Conservation (phyloP, 2,797 vertebrate genomes). For the Antennarius maculatus region DNA sequence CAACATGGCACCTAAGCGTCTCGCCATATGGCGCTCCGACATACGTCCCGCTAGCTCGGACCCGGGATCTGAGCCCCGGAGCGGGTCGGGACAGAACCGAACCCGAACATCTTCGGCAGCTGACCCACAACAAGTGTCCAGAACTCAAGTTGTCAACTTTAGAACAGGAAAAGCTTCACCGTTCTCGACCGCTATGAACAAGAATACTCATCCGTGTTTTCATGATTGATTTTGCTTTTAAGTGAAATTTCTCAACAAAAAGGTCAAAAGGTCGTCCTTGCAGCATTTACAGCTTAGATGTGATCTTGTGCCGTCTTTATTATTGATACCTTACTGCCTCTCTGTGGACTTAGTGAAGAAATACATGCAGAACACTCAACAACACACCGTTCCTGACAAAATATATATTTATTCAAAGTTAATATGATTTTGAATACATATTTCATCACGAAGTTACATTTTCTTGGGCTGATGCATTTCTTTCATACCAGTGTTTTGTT, state of each 20-base stretch:
- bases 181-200: background rate
- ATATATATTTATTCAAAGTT: slow-evolving; percentile 78
- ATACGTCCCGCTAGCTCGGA: slow-evolving; percentile 77
- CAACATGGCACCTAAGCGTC: slow-evolving; percentile 85
- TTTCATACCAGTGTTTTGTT: slow-evolving; percentile 3
- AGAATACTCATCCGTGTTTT: background rate
- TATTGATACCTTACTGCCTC: slow-evolving; percentile 72
- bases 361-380: slow-evolving; percentile 24
- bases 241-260: background rate
- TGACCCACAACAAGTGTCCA: slow-evolving; percentile 33
- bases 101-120: slow-evolving; percentile 49
- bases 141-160: background rate
- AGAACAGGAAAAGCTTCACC: background rate
- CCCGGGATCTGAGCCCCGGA: slow-evolving; percentile 57
- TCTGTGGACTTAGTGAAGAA: slow-evolving; percentile 61
- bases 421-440: slow-evolving; percentile 75
- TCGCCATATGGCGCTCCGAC: slow-evolving; percentile 86
- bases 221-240: background rate
- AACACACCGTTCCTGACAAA: slow-evolving; percentile 51
- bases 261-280: background rate
- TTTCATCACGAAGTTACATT: slow-evolving; percentile 68
- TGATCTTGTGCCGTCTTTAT: slow-evolving; percentile 1
- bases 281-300: background rate
- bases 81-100: slow-evolving; percentile 65
- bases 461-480: slow-evolving; percentile 30